Evolutionary conservation across 2,113 vertebrate species (phyloP).

Genomic region (Bubo blakistoni): DNA sequence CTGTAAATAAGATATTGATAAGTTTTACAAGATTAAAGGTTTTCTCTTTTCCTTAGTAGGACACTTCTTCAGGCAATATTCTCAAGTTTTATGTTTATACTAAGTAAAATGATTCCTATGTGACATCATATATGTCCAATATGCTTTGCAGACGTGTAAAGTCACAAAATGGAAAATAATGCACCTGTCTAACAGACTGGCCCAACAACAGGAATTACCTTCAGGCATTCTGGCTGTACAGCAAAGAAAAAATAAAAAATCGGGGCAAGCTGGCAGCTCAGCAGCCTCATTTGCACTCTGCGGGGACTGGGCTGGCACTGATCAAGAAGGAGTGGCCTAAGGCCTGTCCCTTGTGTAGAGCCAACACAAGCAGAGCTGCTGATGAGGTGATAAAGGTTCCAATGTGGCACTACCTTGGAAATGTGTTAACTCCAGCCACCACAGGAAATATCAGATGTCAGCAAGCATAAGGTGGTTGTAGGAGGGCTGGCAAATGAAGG

Average conservation of each 20-base stretch:
- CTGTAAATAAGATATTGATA: neutral
- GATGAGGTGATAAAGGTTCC: neutral
- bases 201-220: neutral
- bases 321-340: neutral
- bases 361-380: neutral
- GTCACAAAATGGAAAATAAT: neutral
- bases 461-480: neutral
- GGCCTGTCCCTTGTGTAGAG: neutral
- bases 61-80: neutral
- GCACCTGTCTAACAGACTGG: neutral
- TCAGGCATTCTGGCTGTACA: neutral
- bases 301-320: neutral
- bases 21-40: neutral
- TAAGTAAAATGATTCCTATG: neutral
- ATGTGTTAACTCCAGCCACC: neutral
- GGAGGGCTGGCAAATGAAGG: slow-evolving; percentile 4
- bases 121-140: neutral
- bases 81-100: neutral
- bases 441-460: neutral
- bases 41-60: neutral
- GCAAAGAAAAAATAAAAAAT: neutral
- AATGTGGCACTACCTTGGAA: neutral
- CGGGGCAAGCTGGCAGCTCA: neutral
- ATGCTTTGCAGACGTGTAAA: neutral
- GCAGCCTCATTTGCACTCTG: neutral